phyloP scores from a whole-genome alignment of 2,888 invertebrate genomes.

The Atethmia centrago region DNA sequence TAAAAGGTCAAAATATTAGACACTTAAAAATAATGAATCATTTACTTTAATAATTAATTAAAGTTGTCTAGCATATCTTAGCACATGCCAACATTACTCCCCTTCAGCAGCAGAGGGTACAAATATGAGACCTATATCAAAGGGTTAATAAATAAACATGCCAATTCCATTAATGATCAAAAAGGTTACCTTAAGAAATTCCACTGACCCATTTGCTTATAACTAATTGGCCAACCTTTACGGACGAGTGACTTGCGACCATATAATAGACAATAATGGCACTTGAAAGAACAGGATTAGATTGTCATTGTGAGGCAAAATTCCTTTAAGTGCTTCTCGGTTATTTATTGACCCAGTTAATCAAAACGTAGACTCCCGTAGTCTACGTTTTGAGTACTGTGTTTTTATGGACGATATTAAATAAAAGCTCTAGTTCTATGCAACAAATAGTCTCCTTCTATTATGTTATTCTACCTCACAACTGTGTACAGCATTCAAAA shows the following conservation, averaged over 20 bases:
- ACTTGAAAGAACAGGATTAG: constrained; percentile 31
- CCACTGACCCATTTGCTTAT: constrained; percentile 16
- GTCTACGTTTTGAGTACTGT: too few relatives aligned
- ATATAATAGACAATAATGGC: constrained; percentile 38
- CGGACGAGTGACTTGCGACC: constrained; percentile 6
- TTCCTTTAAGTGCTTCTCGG: constrained; percentile 33
- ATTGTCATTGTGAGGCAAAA: constrained; percentile 27
- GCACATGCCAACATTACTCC: too few relatives aligned
- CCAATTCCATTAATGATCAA: constrained; percentile 3
- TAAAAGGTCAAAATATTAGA: neutral
- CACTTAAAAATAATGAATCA: neutral
- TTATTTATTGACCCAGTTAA: constrained; percentile 19
- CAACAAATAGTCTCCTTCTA: neutral
- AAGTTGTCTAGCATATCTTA: neutral
- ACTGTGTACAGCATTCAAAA: neutral
- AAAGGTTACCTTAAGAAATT: constrained; percentile 5
- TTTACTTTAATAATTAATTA: neutral
- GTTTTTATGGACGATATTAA: neutral
- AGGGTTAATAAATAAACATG: constrained; percentile 6
- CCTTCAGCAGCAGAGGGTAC: neutral
- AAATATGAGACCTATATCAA: neutral
- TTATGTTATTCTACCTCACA: neutral
- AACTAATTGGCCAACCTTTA: constrained; percentile 26
- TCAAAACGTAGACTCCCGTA: neutral
- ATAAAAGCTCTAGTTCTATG: neutral